phyloP scores from a whole-genome alignment of 2,888 invertebrate species.

The Malachius bipustulatus region DNA sequence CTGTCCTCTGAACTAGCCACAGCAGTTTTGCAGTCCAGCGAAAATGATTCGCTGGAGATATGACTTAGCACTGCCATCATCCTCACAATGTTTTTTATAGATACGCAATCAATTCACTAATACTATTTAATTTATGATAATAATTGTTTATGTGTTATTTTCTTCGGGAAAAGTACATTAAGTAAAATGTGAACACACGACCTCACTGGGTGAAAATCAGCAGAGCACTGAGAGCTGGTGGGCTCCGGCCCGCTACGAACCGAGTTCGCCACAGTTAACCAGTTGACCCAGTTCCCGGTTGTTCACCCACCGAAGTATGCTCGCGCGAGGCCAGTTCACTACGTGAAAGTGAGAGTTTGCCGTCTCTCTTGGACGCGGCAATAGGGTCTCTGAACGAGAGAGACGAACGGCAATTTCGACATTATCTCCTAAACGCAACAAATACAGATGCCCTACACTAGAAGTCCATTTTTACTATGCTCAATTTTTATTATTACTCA shows the following conservation, averaged over 20 bases:
- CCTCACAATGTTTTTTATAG: conserved; percentile 15
- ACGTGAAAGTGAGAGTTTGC: conserved; percentile 49
- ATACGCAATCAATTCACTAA: background rate
- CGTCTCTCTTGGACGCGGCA: conserved; percentile 28
- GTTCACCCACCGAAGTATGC: conserved; percentile 51
- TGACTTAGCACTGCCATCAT: conserved; percentile 38
- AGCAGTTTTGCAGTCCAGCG: conserved; percentile 7
- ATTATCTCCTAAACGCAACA: too few species aligned
- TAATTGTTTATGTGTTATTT: too few species aligned
- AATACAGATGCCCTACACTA: too few species aligned
- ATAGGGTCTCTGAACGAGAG: conserved; percentile 12
- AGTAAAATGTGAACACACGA: too few species aligned
- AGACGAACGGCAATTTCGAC: conserved; percentile 25
- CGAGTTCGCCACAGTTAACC: conserved; percentile 50
- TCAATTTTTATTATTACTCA: too few species aligned
- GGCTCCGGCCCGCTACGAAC: conserved; percentile 35
- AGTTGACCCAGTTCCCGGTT: conserved; percentile 70
- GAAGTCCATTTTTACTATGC: too few species aligned
- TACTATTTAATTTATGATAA: too few species aligned
- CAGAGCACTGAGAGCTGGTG: conserved; percentile 47
- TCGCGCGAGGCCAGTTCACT: conserved; percentile 42
- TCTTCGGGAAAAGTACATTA: too few species aligned
- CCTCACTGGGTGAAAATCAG: conserved; percentile 41
- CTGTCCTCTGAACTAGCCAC: conserved; percentile 16
- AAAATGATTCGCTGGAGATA: conserved; percentile 29